Conservation (phyloP, 2,113 vertebrate genomes). For the Noturus placidus region DNA sequence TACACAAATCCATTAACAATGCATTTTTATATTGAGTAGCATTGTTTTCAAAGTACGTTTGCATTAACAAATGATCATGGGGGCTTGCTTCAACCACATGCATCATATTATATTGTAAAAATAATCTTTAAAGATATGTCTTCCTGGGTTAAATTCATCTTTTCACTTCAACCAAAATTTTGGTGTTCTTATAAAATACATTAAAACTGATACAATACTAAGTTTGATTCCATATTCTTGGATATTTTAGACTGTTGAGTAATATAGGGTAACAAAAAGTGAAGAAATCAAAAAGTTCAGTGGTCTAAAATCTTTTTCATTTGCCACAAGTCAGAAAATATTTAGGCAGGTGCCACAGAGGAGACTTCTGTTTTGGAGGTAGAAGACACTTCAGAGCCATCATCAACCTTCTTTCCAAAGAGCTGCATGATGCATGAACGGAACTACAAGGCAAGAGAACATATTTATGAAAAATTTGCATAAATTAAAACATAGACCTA, state of each 20-base stretch:
- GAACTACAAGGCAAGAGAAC: constrained; percentile 69
- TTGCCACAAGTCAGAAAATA: not conserved
- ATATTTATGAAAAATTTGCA: not conserved
- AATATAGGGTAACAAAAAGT: constrained; percentile 8
- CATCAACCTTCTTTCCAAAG: constrained; percentile 84
- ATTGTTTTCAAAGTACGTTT: not conserved
- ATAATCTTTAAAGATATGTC: constrained; percentile 4
- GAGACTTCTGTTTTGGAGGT: constrained; percentile 84
- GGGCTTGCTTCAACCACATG: not conserved
- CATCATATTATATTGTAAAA: constrained; percentile 15
- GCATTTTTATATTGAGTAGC: not conserved
- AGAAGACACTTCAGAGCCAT: constrained; percentile 82
- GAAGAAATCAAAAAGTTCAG: constrained; percentile 4
- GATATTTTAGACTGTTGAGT: not conserved
- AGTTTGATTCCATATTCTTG: not conserved
- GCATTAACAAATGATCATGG: not conserved
- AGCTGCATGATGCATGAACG: constrained; percentile 84
- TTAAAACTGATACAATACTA: not conserved
- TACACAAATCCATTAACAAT: constrained; percentile 21
- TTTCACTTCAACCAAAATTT: not conserved
- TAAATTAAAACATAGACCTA: not conserved
- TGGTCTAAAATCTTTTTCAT: constrained; percentile 12
- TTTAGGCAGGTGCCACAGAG: constrained; percentile 83
- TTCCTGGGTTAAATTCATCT: constrained; percentile 1
- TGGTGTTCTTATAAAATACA: constrained; percentile 9